Evolutionary conservation across 2,797 vertebrate species (phyloP).

Genomic region (Labroides dimidiatus): DNA sequence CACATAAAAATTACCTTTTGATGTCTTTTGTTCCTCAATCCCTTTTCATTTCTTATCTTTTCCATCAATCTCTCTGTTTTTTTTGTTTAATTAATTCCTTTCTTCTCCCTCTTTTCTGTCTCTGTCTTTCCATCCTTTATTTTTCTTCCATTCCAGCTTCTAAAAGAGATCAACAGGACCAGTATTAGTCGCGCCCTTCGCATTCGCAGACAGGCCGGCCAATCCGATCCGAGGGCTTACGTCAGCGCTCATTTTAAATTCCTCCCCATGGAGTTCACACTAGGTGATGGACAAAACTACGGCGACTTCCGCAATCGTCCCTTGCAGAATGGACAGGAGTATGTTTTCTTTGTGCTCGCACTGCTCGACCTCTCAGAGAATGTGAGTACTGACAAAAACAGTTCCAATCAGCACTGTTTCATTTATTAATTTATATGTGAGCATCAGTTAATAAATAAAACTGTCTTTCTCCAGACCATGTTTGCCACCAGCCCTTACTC

Average conservation of each 20-base stretch:
- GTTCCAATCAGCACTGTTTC: too few species aligned
- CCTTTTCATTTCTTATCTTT: neutral
- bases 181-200: conserved; percentile 89
- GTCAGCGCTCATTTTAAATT: conserved; percentile 95
- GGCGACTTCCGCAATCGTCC: conserved; percentile 96
- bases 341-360: conserved; percentile 96
- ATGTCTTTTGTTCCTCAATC: neutral
- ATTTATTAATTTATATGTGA: neutral
- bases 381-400: conserved; percentile 82
- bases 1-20: neutral
- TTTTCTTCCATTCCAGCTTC: conserved; percentile 80
- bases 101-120: neutral
- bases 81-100: neutral
- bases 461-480: conserved; percentile 87
- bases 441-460: neutral
- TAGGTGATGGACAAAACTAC: conserved; percentile 93
- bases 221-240: conserved; percentile 91
- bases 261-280: conserved; percentile 94
- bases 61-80: neutral
- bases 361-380: conserved; percentile 96
- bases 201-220: conserved; percentile 87
- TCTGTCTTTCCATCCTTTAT: neutral
- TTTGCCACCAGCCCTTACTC: conserved; percentile 97
- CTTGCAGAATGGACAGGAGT: conserved; percentile 95
- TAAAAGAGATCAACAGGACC: conserved; percentile 95